Conservation (phyloP, 1,140 invertebrate species). For the Rhyacophila brunnea region DNA sequence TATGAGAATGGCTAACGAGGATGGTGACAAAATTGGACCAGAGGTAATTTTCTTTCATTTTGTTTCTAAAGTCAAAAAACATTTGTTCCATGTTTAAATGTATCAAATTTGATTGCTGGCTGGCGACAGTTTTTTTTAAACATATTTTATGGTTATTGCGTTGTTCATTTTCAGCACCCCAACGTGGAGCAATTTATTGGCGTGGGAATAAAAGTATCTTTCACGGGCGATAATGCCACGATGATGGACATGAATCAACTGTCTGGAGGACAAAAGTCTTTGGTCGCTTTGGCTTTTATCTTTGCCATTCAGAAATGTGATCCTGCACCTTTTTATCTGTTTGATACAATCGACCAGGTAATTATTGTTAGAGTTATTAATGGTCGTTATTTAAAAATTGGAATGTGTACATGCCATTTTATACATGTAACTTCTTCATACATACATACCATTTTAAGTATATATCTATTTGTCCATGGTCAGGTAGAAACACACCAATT, state of each 20-base stretch:
- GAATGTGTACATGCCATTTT: too few relatives aligned
- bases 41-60: slow-evolving; percentile 42
- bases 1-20: slow-evolving; percentile 77
- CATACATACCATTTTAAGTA: too few relatives aligned
- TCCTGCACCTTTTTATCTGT: slow-evolving; percentile 98
- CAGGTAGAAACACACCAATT: too few relatives aligned
- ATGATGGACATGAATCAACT: slow-evolving; percentile 99
- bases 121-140: neutral
- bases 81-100: neutral
- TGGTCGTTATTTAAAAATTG: too few relatives aligned
- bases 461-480: too few relatives aligned
- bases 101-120: too few relatives aligned
- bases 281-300: slow-evolving; percentile 95
- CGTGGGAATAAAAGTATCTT: slow-evolving; percentile 82
- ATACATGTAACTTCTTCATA: too few relatives aligned
- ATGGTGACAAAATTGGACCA: slow-evolving; percentile 58
- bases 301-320: slow-evolving; percentile 99
- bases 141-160: neutral
- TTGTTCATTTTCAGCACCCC: slow-evolving; percentile 48
- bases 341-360: slow-evolving; percentile 99
- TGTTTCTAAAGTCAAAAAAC: too few relatives aligned
- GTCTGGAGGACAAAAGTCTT: slow-evolving; percentile 97
- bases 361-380: too few relatives aligned
- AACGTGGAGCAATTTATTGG: slow-evolving; percentile 81
- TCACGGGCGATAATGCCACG: slow-evolving; percentile 86